Evolutionary conservation across 2,797 vertebrate genomes (phyloP).

Genomic region (Myripristis murdjan): DNA sequence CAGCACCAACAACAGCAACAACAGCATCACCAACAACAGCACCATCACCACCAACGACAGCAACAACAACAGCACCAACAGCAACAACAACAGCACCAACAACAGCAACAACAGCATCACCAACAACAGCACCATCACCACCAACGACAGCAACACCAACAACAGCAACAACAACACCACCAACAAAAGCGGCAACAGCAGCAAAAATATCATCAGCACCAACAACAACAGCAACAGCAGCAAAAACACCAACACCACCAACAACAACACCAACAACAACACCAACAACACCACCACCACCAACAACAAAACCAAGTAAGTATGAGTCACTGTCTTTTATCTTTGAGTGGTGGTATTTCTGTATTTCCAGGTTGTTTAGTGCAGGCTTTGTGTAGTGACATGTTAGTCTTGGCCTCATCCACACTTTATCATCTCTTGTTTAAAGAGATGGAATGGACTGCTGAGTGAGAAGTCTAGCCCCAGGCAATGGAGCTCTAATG

Average conservation of each 20-base stretch:
- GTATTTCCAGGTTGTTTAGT: not conserved
- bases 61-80: not conserved
- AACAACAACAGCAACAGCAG: fast-evolving
- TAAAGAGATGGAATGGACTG: too few species aligned
- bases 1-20: not conserved
- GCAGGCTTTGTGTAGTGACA: not conserved
- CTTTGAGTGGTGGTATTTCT: not conserved
- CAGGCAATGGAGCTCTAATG: too few species aligned
- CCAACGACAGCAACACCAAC: not conserved
- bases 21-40: fast-evolving
- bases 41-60: fast-evolving
- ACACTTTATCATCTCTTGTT: not conserved
- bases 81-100: too few species aligned
- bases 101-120: too few species aligned
- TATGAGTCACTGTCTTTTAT: not conserved
- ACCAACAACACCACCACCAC: not conserved
- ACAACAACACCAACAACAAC: too few species aligned
- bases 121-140: not conserved
- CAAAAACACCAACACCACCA: too few species aligned
- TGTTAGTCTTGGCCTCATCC: too few species aligned
- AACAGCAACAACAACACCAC: not conserved
- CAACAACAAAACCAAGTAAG: constrained; percentile 21
- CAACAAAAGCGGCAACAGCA: not conserved
- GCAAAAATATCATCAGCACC: not conserved
- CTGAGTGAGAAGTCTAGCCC: too few species aligned